Percentiles rank a stretch among this genome's conserved stretches.
Conservation (phyloP, 2,113 vertebrate genomes). For the Taxidea taxus region DNA sequence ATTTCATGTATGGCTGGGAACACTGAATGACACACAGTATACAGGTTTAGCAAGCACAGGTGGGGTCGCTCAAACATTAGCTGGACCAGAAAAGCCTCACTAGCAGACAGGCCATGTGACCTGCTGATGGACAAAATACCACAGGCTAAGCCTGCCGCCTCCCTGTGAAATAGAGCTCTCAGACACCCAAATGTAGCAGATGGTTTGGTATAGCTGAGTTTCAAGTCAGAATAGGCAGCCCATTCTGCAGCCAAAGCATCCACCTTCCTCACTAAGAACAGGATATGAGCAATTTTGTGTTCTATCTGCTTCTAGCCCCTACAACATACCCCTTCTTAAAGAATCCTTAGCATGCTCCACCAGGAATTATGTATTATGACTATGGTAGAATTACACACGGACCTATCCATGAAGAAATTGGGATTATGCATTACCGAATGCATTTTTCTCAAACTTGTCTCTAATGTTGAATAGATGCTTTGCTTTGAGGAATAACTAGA, state of each 20-base stretch:
- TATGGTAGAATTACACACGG: neutral
- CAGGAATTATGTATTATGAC: neutral
- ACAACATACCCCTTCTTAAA: neutral
- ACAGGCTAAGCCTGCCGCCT: neutral
- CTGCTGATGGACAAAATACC: fast-evolving
- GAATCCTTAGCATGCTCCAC: neutral
- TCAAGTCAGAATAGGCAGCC: neutral
- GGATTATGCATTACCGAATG: neutral
- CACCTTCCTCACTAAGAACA: neutral
- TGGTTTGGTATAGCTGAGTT: neutral
- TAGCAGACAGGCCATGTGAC: neutral
- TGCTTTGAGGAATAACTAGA: neutral
- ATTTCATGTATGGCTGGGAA: neutral
- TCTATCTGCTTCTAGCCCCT: neutral
- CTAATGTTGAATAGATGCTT: neutral
- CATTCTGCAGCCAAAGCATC: no score
- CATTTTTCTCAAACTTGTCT: neutral
- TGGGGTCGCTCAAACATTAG: neutral
- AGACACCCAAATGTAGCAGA: neutral
- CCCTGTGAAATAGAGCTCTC: neutral
- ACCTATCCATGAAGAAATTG: neutral
- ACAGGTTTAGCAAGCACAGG: neutral
- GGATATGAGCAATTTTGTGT: neutral
- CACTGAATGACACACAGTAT: neutral
- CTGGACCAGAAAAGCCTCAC: neutral